Conservation (phyloP, 1,140 invertebrate genomes). For the Drosophila kohkoa region DNA sequence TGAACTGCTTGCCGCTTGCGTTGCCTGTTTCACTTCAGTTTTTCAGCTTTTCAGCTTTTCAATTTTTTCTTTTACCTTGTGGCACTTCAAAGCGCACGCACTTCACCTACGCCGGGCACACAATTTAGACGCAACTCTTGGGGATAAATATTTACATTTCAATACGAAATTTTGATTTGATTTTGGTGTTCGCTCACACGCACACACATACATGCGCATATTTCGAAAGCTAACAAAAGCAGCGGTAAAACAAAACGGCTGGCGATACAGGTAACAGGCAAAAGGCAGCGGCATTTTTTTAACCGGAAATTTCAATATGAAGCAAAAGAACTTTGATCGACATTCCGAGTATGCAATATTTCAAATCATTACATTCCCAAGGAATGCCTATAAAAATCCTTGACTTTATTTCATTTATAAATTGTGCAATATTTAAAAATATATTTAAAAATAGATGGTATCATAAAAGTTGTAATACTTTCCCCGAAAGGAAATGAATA, state of each 20-base stretch:
- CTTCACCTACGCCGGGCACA: slow-evolving; percentile 61
- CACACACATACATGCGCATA: slow-evolving; percentile 36
- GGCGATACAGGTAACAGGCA: slow-evolving; percentile 55
- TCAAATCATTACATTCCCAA: not conserved
- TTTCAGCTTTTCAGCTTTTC: not conserved
- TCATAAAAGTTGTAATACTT: slow-evolving; percentile 7
- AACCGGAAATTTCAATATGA: slow-evolving; percentile 44
- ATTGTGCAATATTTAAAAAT: slow-evolving; percentile 13
- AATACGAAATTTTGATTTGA: slow-evolving; percentile 79
- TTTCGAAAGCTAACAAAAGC: slow-evolving; percentile 57
- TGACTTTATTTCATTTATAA: slow-evolving; percentile 2
- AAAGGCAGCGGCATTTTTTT: slow-evolving; percentile 30
- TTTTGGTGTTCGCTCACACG: slow-evolving; percentile 53
- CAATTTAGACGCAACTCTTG: slow-evolving; percentile 51
- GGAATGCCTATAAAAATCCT: not conserved
- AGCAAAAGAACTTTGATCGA: slow-evolving; percentile 30
- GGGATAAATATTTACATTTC: slow-evolving; percentile 79
- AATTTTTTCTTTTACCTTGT: slow-evolving; percentile 19
- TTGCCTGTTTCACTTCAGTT: slow-evolving; percentile 35
- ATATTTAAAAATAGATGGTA: not conserved
- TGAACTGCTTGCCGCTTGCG: slow-evolving; percentile 56
- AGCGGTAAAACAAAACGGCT: slow-evolving; percentile 43
- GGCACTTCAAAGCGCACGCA: slow-evolving; percentile 76
- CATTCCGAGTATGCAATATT: slow-evolving; percentile 3
- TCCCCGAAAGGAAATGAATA: slow-evolving; percentile 9